Conservation (phyloP, 1,140 invertebrate genomes). For the Potamilus streckersoni region DNA sequence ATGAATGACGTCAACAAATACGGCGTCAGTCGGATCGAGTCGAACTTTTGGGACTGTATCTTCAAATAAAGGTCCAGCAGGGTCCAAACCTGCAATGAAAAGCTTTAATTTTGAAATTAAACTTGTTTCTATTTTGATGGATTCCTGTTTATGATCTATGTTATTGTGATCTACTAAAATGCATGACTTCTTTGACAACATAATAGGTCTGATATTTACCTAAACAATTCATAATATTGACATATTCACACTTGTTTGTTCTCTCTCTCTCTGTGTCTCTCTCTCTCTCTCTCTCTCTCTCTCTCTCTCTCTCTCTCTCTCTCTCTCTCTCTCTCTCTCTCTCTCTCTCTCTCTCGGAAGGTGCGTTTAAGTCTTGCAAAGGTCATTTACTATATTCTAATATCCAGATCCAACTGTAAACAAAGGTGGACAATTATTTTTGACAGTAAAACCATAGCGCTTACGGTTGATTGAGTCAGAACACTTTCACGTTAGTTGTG, state of each 20-base stretch:
- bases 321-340: neutral
- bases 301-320: neutral
- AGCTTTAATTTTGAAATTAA: neutral
- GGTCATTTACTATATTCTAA: too few relatives aligned
- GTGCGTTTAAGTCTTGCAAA: too few relatives aligned
- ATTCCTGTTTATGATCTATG: neutral
- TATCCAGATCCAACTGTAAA: too few relatives aligned
- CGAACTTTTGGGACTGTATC: conserved; percentile 64
- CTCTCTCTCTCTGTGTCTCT: neutral
- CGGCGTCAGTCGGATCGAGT: conserved; percentile 76
- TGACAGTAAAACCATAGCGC: too few relatives aligned
- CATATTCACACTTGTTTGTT: too few relatives aligned
- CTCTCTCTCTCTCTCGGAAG: too few relatives aligned
- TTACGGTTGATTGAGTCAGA: too few relatives aligned
- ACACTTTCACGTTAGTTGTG: too few relatives aligned
- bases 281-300: neutral
- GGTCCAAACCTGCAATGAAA: conserved; percentile 73
- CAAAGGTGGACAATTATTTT: too few relatives aligned
- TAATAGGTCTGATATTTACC: neutral
- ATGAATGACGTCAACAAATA: conserved; percentile 94
- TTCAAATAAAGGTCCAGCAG: conserved; percentile 77
- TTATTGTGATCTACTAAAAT: neutral
- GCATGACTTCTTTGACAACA: neutral
- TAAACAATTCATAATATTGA: neutral
- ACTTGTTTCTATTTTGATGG: neutral